Evolutionary conservation across 1,140 invertebrate species (phyloP), one percentile per base, ranked within the genome.

Genomic region (Chionoecetes opilio): DNA sequence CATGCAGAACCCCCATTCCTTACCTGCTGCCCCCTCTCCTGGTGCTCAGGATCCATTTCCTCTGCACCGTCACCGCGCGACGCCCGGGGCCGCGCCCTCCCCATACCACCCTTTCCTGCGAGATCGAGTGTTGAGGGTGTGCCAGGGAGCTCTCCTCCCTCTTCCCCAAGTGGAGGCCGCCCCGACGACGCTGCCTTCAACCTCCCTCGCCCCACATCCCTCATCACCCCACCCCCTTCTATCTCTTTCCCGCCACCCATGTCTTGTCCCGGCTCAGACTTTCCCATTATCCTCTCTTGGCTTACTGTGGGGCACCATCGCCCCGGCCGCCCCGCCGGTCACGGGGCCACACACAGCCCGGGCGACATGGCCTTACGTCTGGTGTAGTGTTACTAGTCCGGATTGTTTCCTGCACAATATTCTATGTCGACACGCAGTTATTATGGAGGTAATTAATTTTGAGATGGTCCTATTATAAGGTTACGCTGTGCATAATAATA

Each of bases 401-500:
- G 95, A 91, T 95, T 93, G 84, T 95, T 95, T 93, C 88, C 90
- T 91, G 95, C 95, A 95, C 95, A 94, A 95, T 95, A 95, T 95
- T 95, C 89, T 95, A 91, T 95, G 95, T 95, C 92, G 63, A 95
- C 95, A 95, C 95, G 87, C 92, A 91, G 87, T 93, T 95, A 95
- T 93, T 95, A 94, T 91, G 90, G 85, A 91, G 85, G 91, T 89
- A 88, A 89, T 95, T 91, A 94, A 88, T 85, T 93, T 93, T 94
- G 92, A 95, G 88, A 95, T 91, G 63, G 86, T 41, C 89, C 87
- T 95, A 95, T 37, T 89, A 41, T 94, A 95, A 85, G 92, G 46
- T 95, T 93, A 95, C 89, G 86, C 93, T 96, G 95, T 96, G 95
- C 95, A 96, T 96, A 96, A 96, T 96, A 94, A 88, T 94, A 89